Evolutionary conservation across 2,888 invertebrate genomes (phyloP), one percentile per base, ranked within the genome.

Genomic region (Eupithecia centaureata): DNA sequence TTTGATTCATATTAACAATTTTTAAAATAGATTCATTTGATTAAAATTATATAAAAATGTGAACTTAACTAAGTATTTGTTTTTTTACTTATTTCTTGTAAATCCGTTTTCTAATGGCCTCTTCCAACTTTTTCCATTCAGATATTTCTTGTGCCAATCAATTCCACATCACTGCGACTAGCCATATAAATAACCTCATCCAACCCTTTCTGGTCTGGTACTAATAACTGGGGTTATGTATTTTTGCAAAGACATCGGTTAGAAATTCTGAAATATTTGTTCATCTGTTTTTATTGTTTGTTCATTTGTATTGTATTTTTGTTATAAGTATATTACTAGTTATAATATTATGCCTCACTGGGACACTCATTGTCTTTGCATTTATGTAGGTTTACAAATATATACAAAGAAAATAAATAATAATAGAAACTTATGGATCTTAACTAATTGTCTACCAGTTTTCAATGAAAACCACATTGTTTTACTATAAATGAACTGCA

Each of bases 391-490:
- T n/a, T 35, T 18, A 42, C 12, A 47, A 47, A 22, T 18, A 47
- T n/a, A n/a, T 18, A 42, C 12, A 47, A 47, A 22, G 47, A 47
- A 22, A 22, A 47, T 47, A 47, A 47, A 2, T 10, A 10, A 3
- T 22, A 47, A 22, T 42, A 18, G 18, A 42, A 15, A 2, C 10
- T 22, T 47, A 47, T 4, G 18, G 47, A 22, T 47, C 12, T 3
- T 22, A 22, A 47, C 15, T n/a, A 18, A 57, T 32, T 32, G 18
- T 32, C 1, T 57, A 57, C 32, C 57, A 8, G 57, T 57, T 57
- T 32, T 30, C 32, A 57, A 18, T 57, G 32, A 56, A 27, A 56
- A 57, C 32, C 18, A 18, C 30, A 33, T 57, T 33, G 32, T 57
- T 32, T 32, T 5, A 32, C 52, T 27, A 52, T 15, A 13, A 51